Conservation (phyloP, 2,113 vertebrate genomes). For the Beaufortia kweichowensis region DNA sequence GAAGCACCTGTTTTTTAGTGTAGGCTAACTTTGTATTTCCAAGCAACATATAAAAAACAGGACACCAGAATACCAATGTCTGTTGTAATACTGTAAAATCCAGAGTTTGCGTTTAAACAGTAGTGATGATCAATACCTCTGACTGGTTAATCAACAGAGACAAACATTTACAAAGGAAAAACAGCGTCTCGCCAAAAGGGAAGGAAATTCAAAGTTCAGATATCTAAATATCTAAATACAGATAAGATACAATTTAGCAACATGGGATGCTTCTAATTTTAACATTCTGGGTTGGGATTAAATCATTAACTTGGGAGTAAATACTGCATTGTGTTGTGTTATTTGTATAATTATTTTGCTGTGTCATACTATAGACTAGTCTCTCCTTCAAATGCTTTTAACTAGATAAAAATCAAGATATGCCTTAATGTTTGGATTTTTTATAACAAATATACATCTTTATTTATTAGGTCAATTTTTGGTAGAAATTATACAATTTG, state of each 20-base stretch:
- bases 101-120: too few species aligned
- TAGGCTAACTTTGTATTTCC: too few species aligned
- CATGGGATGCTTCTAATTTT: not conserved
- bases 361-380: not conserved
- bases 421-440: too few species aligned
- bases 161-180: not conserved
- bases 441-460: too few species aligned
- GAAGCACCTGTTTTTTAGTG: too few species aligned
- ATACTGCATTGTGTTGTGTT: not conserved
- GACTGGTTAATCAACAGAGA: not conserved
- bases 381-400: not conserved
- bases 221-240: not conserved
- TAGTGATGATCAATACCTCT: not conserved
- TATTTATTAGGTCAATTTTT: too few species aligned
- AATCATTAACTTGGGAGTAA: conserved; percentile 17
- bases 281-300: not conserved
- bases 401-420: too few species aligned
- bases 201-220: not conserved
- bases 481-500: too few species aligned
- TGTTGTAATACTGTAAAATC: too few species aligned
- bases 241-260: not conserved
- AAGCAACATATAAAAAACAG: too few species aligned
- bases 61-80: too few species aligned
- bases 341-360: not conserved
- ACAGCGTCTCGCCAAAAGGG: not conserved